phyloP scores from a whole-genome alignment of 2,113 vertebrate genomes.

The Lanius collurio region DNA sequence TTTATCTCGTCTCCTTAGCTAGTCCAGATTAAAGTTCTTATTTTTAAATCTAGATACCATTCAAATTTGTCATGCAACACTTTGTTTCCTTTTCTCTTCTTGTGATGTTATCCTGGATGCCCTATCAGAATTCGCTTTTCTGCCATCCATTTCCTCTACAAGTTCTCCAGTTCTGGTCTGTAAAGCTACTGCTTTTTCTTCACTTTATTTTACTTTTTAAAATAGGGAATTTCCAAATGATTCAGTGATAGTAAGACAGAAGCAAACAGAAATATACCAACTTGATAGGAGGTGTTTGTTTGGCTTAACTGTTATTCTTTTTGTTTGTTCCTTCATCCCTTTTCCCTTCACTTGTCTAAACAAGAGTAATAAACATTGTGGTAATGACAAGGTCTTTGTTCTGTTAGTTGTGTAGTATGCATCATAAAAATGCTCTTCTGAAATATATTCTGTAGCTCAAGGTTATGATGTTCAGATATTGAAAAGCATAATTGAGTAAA shows the following conservation, averaged over 20 bases:
- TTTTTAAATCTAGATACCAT: background rate
- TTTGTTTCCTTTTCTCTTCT: constrained; percentile 20
- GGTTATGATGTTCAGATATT: background rate
- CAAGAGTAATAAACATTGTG: background rate
- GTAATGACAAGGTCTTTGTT: background rate
- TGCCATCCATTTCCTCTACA: background rate
- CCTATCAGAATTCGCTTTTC: constrained; percentile 16
- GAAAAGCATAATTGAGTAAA: background rate
- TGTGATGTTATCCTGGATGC: background rate
- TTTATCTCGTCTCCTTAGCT: background rate
- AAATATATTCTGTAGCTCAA: background rate
- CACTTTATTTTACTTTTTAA: background rate
- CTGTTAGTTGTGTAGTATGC: background rate
- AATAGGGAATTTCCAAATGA: background rate
- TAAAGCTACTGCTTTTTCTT: constrained; percentile 29
- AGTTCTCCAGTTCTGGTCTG: constrained; percentile 9
- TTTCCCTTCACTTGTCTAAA: background rate
- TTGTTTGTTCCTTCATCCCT: background rate
- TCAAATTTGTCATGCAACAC: background rate
- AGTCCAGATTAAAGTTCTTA: background rate
- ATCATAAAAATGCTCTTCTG: background rate
- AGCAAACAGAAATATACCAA: background rate
- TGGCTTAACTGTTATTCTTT: background rate
- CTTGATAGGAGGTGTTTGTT: background rate
- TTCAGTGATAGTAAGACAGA: background rate